A percentile compares a stretch with the other conserved stretches of the same genome.
Conservation (phyloP, 2,113 vertebrate species). For the Paramisgurnus dabryanus region DNA sequence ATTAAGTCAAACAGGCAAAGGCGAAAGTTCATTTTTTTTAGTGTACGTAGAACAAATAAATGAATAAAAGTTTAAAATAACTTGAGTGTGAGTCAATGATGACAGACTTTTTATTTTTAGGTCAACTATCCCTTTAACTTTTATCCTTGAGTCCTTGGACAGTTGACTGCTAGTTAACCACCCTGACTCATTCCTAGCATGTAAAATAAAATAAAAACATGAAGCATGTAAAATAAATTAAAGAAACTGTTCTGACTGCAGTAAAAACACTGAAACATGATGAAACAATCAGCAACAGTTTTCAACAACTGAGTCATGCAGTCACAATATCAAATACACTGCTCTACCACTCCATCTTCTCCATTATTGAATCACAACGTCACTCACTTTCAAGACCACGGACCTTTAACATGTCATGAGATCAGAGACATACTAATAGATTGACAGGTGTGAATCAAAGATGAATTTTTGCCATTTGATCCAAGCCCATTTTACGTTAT, state of each 20-base stretch:
- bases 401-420: background rate
- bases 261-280: slow-evolving; percentile 13
- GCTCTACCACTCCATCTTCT: slow-evolving; percentile 41
- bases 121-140: too few relatives aligned
- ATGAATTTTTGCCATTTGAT: slow-evolving; percentile 17
- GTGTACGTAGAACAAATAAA: too few relatives aligned
- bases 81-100: too few relatives aligned
- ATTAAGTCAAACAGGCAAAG: too few relatives aligned
- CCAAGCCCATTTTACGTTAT: background rate
- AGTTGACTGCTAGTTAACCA: too few relatives aligned
- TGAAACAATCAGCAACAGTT: slow-evolving; percentile 50
- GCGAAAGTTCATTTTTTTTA: too few relatives aligned
- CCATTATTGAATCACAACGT: background rate
- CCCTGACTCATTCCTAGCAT: too few relatives aligned
- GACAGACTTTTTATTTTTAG: too few relatives aligned
- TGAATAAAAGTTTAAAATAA: too few relatives aligned
- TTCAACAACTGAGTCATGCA: slow-evolving; percentile 37
- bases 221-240: background rate
- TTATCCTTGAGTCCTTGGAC: too few relatives aligned
- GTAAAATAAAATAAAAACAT: background rate
- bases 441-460: slow-evolving; percentile 6
- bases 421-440: background rate
- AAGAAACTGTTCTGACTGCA: background rate
- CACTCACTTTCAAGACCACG: slow-evolving; percentile 36
- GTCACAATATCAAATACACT: background rate